A percentile compares a stretch with the other conserved stretches of the same genome.
These are phyloP conservation scores for Caenorhabditis virilis DNA, from an alignment of 2,888 invertebrate genomes.

Conservation along the genomic window DNA sequence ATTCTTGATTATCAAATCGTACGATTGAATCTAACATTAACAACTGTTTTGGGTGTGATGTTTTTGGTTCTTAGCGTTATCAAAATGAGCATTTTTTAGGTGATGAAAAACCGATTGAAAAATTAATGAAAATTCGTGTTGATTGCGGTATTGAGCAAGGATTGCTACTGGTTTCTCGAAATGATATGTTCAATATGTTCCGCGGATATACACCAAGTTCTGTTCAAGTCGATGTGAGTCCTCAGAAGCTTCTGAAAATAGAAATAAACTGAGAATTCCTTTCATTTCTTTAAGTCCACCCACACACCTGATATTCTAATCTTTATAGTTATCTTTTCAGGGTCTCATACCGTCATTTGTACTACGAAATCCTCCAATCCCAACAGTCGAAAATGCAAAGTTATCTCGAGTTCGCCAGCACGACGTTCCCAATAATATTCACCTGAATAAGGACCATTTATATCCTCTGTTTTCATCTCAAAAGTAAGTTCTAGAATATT, in stretches of 20 bases:
- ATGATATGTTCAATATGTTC: constrained; percentile 1
- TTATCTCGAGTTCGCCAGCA: constrained; percentile 12
- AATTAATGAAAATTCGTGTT: constrained; percentile 3
- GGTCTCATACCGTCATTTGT: constrained; percentile 11
- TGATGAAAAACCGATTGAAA: constrained; percentile 8
- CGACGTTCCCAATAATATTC: constrained; percentile 7
- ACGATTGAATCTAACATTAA: constrained; percentile 18
- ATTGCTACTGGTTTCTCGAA: background rate
- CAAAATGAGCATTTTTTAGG: background rate
- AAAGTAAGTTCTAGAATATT: constrained; percentile 4
- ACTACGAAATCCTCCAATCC: constrained; percentile 2
- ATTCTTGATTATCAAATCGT: constrained; percentile 33
- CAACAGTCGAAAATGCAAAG: constrained; percentile 18
- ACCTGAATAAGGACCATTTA: constrained; percentile 15
- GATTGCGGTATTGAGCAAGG: background rate
- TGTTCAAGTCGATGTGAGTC: constrained; percentile 1
- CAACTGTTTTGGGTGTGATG: background rate
- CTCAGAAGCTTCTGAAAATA: background rate
- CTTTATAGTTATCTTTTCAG: constrained; percentile 6
- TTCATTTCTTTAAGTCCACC: too few species aligned
- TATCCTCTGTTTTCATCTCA: constrained; percentile 7
- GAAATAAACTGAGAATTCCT: too few species aligned
- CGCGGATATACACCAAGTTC: background rate
- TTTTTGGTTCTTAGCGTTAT: background rate
- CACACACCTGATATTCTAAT: too few species aligned